Evolutionary conservation across 92 coral and sea anemone species (phyloP).

Genomic region (Porites divaricata): DNA sequence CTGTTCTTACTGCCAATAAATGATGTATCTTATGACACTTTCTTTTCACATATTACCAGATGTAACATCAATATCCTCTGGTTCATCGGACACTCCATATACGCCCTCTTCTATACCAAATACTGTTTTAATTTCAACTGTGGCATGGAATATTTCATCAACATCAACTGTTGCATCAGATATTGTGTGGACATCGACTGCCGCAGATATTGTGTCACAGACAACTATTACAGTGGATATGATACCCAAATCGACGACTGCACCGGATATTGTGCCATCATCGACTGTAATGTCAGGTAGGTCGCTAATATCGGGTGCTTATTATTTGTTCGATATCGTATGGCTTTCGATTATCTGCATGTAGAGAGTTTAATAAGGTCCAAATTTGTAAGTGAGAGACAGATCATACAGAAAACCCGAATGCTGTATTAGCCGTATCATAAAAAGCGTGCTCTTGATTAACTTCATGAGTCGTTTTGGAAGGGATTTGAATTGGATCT

Average conservation of each 20-base stretch:
- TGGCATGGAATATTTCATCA: background rate
- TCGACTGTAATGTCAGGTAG: background rate
- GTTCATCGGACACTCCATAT: background rate
- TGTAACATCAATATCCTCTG: background rate
- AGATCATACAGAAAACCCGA: too few relatives aligned
- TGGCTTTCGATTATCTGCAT: too few relatives aligned
- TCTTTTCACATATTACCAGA: background rate
- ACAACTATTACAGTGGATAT: background rate
- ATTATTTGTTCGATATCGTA: too few relatives aligned
- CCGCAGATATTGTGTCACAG: background rate
- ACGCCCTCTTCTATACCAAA: background rate
- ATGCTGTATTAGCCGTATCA: too few relatives aligned
- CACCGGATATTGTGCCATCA: background rate
- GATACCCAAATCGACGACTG: background rate
- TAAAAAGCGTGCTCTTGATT: too few relatives aligned
- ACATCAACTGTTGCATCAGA: constrained; percentile 2
- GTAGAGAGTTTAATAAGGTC: too few relatives aligned
- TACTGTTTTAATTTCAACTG: background rate
- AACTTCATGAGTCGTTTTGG: too few relatives aligned
- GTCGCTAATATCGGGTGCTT: too few relatives aligned
- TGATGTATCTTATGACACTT: background rate
- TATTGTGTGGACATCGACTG: background rate
- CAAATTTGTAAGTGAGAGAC: too few relatives aligned
- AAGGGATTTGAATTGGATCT: too few relatives aligned
- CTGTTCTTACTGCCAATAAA: background rate